Evolutionary conservation across 2,113 vertebrate genomes (phyloP), one percentile per base, ranked within the genome.

Genomic region (Polypterus senegalus): DNA sequence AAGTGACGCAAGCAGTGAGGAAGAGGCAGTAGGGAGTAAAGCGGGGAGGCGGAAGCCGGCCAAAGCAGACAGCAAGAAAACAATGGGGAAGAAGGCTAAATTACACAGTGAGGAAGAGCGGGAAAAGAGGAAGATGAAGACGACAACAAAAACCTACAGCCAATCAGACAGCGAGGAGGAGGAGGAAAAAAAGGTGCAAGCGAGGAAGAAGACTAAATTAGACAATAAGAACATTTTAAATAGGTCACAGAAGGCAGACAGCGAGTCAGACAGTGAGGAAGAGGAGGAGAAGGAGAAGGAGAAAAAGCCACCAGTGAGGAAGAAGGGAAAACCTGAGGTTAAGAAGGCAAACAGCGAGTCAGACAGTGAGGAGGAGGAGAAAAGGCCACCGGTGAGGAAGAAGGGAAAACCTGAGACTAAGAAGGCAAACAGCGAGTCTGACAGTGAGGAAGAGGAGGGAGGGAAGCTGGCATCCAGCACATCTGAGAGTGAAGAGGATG

Each of bases 381-480:
- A 62, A 60, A 45, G 47, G 8, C 46, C 7, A 9, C 51, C 54
- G 10, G 3, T 11, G 59, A 11, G 60, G 6, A 59, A 47, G 5
- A 7, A 3, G 0, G 5, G 11, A n/a, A 53, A 55, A 52, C 75
- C 71, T 74, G 71, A 70, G 76, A 74, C 61, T 73, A 73, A 61
- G 69, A 71, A 59, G 73, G 72, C 51, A 74, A 71, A 65, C 75
- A 76, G 77, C 62, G 65, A 61, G 51, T 54, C 56, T n/a, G 68
- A 67, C 9, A 53, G 61, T 5, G 71, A 65, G 49, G 27, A 63
- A 8, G 1, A 48, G 46, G 54, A 57, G 48, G 43, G 48, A 4
- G 3, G 48, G 52, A 27, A 27, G 27, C 27, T 27, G 2, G 27
- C 27, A 27, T 27, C 27, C 27, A 27, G 27, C 27, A 27, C 27